These are phyloP conservation scores for Eospalax fontanierii DNA, from an alignment of 2,797 vertebrate species.

Conservation along the genomic window DNA sequence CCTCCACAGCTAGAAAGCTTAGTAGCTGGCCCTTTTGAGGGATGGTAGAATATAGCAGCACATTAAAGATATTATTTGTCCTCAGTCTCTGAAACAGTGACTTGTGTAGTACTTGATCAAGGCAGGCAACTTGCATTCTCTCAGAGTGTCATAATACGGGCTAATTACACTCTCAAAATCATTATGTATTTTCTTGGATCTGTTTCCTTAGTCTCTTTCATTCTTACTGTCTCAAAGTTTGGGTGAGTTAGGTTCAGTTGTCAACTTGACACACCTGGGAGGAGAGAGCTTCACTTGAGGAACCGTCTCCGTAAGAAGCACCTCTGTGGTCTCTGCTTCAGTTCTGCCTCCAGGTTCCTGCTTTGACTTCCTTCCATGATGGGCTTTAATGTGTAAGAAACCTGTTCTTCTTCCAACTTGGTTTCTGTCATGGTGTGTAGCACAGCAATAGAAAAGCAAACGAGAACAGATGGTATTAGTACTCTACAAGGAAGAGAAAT, in stretches of 20 bases:
- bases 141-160: background rate
- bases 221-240: background rate
- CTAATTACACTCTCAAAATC: background rate
- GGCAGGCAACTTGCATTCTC: background rate
- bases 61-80: background rate
- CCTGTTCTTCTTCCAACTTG: too few relatives aligned
- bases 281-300: too few relatives aligned
- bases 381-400: too few relatives aligned
- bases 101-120: background rate
- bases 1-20: background rate
- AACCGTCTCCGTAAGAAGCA: too few relatives aligned
- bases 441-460: too few relatives aligned
- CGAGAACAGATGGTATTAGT: background rate
- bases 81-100: background rate
- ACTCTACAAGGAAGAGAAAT: background rate
- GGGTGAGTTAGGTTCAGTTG: background rate
- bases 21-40: background rate
- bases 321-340: too few relatives aligned
- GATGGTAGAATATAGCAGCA: background rate
- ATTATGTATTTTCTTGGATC: background rate
- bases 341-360: too few relatives aligned
- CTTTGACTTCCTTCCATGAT: too few relatives aligned
- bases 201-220: slow-evolving; percentile 15
- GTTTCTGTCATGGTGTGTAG: too few relatives aligned
- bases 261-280: too few relatives aligned